Percentiles rank a stretch among this genome's conserved stretches.
Evolutionary conservation across 2,797 vertebrate genomes (phyloP).

Genomic region (Nyctalus aviator): DNA sequence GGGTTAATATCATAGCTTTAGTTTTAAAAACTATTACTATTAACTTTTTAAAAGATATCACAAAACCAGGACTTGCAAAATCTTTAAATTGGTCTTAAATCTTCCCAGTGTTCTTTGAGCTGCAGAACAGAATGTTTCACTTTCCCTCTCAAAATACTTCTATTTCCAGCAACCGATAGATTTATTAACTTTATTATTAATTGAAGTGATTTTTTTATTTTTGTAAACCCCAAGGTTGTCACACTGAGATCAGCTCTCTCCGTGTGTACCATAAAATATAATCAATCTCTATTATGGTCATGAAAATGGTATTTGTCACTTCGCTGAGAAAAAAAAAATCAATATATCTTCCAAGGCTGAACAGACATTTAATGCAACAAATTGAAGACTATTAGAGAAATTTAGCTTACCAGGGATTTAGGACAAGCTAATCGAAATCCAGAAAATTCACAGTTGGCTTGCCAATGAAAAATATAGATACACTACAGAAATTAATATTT

Average conservation of each 20-base stretch:
- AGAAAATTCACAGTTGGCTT: conserved; percentile 86
- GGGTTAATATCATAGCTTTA: conserved; percentile 27
- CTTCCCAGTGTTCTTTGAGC: conserved; percentile 60
- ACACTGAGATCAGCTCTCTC: conserved; percentile 81
- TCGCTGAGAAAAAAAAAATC: conserved; percentile 88
- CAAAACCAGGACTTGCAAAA: neutral
- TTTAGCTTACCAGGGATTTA: conserved; percentile 87
- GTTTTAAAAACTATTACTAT: conserved; percentile 62
- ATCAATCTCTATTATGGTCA: conserved; percentile 91
- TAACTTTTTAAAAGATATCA: conserved; percentile 74
- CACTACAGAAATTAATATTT: conserved; percentile 87
- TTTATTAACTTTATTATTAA: conserved; percentile 87
- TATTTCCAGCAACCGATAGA: conserved; percentile 82
- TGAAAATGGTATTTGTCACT: conserved; percentile 90
- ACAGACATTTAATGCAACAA: conserved; percentile 87
- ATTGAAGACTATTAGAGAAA: conserved; percentile 88
- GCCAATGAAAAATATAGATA: conserved; percentile 85
- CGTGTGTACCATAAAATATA: conserved; percentile 86
- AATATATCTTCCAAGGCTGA: conserved; percentile 88
- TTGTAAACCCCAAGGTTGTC: conserved; percentile 81
- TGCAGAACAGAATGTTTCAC: conserved; percentile 66
- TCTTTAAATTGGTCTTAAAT: conserved; percentile 70
- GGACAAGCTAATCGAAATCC: conserved; percentile 88
- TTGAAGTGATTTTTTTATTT: conserved; percentile 85
- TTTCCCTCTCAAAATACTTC: conserved; percentile 68